Base-by-base conservation (phyloP, 1,140 invertebrate genomes). In the Drosophila santomea region DNA sequence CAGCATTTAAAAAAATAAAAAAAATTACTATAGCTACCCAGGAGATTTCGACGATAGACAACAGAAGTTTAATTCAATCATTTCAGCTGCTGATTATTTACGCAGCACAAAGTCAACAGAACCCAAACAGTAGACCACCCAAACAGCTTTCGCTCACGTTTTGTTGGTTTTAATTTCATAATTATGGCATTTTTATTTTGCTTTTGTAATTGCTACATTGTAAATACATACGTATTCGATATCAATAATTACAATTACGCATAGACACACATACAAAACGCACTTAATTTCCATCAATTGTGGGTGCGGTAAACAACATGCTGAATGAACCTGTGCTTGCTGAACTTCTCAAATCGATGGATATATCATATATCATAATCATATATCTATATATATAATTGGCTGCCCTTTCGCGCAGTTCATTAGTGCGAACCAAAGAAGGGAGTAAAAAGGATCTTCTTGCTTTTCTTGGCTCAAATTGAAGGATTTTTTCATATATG, bases 141-240 rank as follows among this genome's bases (percentile, higher is more conserved):
- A 20, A 69, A 39, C 6, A 44, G 41, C 64, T 48, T 45, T 56
- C 43, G 72, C 55, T 32, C 28, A 32, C 28, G 28, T 28, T 69
- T 79, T 66, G 63, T 55, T 45, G 35, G 48, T 61, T 86, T 69
- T 51, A 79, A 79, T 73, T 83, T 89, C 76, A 89, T 88, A 88
- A 88, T 88, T 88, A 88, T 88, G 83, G 83, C 84, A 76, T 89
- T 86, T 82, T 80, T 86, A 69, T 88, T 89, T 88, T 76, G 84
- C 83, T 75, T 67, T 71, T 83, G 74, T 80, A 89, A 89, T 89
- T 88, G 79, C 84, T 88, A 88, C 84, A 88, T 88, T 89, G 84
- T 88, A 83, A 80, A 88, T 88, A 86, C 75, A 88, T 88, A 86
- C 75, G 60, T 76, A 83, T 86, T 88, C 84, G 88, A 88, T 88